Base-by-base conservation (phyloP, 92 coral and sea anemone genomes). In the Phenganax marumi region DNA sequence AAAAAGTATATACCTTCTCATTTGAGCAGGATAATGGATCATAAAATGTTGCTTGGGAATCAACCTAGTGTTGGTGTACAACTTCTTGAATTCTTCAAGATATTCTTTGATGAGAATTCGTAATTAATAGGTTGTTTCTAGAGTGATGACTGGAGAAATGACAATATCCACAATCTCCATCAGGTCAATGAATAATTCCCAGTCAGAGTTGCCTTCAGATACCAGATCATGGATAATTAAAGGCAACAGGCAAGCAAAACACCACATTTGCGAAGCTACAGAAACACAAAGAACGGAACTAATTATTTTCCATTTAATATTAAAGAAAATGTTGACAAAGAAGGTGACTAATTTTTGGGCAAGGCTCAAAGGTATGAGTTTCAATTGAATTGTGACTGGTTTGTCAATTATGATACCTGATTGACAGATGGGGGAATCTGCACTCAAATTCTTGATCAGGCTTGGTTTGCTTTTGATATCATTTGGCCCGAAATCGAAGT, bases 21-120 rank as follows among this genome's bases (percentile, higher is more conserved):
- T 84, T 47, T 75, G 75, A 24, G 26, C 49, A 25, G 90, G 90
- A 83, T 87, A 87, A 58, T 87, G 84, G 6, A 87, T 81, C 87
- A 87, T 53, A 47, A 87, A 87, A 77, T 87, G 90, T 23, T 87
- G 90, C 64, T 87, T 87, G 33, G 90, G 90, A 66, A 84, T 83
- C 39, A 87, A 46, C n/a, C 68, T 77, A 16, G 50, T 76, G 77
- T 70, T 55, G 50, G 87, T 87, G 52, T 87, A 83, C 13, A 69
- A 79, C 50, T 68, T 56, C 76, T 19, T 50, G 75, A 82, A 83
- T 43, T 83, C 90, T 48, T 68, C 61, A 50, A 87, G 74, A 63
- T 87, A 87, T 24, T 82, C 90, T 83, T 68, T 53, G 73, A 87
- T 83, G 51, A 81, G 86, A 61, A 76, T 33, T 39, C 63, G 55